Base-by-base conservation (phyloP, 2,113 vertebrate genomes). In the Microcebus lehilahytsara region DNA sequence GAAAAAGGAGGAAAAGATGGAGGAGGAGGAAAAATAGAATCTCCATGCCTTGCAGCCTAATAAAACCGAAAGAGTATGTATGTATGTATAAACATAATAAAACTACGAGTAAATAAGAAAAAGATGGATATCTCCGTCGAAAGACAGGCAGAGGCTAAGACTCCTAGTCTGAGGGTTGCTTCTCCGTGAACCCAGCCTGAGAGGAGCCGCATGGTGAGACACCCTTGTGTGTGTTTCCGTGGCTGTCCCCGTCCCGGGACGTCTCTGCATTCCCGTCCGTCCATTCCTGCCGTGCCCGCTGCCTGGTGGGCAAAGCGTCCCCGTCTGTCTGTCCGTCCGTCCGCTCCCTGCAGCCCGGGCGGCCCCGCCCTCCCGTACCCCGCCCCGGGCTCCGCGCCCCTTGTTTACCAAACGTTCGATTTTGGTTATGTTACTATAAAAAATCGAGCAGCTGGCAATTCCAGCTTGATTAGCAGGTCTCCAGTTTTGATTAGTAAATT, bases 401-500 rank as follows among this genome's bases (percentile, higher is more conserved):
- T 98, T 98, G 98, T 99, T 99, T 98, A 98, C 98, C 98, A 98
- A 98, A 99, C 98, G 98, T 98, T 98, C 98, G 89, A 20, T 98
- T 99, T 99, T 98, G 98, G 98, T 99, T 98, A 98, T 98, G 98
- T 98, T 98, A 98, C 98, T 98, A 98, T 98, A 99, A 99, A n/a
- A 98, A 99, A 99, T 98, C 98, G 98, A 98, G 98, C 98, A 98
- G 98, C 98, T 99, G 98, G 98, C 99, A 99, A 99, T 98, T 99
- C 98, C 98, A 97, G 97, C 98, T 98, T 99, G 99, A 99, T 99
- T 99, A 99, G 98, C 99, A 99, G 98, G 99, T 99, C 98, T 99
- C 98, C 98, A 98, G 98, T 98, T 99, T 98, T 99, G 99, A 99
- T 99, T 99, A 99, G 98, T 98, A 98, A 99, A 99, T 99, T 99